Base-by-base conservation (phyloP, 2,113 vertebrate species). In the Heterocephalus glaber region DNA sequence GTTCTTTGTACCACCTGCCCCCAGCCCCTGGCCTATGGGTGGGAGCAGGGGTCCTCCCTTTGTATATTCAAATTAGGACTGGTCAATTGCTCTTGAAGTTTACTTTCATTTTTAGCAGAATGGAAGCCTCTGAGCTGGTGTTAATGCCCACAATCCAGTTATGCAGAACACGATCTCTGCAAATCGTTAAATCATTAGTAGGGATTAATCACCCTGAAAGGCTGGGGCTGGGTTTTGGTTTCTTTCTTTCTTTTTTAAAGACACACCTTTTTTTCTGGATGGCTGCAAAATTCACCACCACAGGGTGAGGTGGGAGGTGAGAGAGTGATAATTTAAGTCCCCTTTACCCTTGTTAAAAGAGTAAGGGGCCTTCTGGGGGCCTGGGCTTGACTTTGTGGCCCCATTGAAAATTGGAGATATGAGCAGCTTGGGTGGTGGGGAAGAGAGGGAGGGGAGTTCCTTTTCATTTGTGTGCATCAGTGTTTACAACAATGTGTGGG, bases 31-130 rank as follows among this genome's bases (percentile, higher is more conserved):
- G 61, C 41, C 58, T 86, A 1, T 49, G 79, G 63, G 56, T 60
- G 24, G 74, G 47, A 86, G 66, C n/a, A 35, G 24, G 86, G 72
- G 47, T 89, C 95, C 49, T 93, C 86, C 92, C 85, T 19, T 96
- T 90, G 63, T 85, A 96, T 97, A 97, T 98, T 98, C 96, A 97
- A 91, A 98, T 96, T 94, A 97, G 95, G 80, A 97, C 94, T 98
- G 85, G 96, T 97, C 97, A 98, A 95, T 97, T 98, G 97, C 97
- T 98, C 96, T 97, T 97, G 96, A 97, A 98, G 98, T 97, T 98
- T 98, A 97, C 98, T 98, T 97, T 97, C 89, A 44, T 96, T 98
- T 98, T 98, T 97, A 97, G 98, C 95, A 96, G 95, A 98, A 94
- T 94, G 91, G 91, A 96, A 95, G 90, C 96, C 76, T 95, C 77